These are phyloP conservation scores for Seriola dumerili DNA, from an alignment of 2,113 vertebrate genomes.

Conservation along the genomic window DNA sequence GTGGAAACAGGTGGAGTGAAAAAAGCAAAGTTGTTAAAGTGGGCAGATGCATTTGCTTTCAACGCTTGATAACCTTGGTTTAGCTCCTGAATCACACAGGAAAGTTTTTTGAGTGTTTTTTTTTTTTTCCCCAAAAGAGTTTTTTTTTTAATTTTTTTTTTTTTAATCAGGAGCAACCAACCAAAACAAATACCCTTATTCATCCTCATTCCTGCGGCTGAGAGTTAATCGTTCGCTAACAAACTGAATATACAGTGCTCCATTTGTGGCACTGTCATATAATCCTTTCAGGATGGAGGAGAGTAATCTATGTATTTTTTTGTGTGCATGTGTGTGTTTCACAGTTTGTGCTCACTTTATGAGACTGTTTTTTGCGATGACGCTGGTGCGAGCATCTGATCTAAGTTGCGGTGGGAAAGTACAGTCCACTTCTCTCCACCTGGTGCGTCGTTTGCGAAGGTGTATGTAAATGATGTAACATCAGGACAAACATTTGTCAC, in stretches of 20 bases:
- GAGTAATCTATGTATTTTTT: conserved; percentile 8
- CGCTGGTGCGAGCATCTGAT: background rate
- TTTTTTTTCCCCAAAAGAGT: background rate
- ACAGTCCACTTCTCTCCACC: background rate
- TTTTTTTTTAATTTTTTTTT: background rate
- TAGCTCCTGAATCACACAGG: background rate
- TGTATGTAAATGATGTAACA: background rate
- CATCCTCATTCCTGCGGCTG: conserved; percentile 37
- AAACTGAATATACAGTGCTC: conserved; percentile 35
- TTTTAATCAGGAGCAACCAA: conserved; percentile 33
- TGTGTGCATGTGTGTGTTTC: conserved; percentile 16
- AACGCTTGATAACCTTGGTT: background rate
- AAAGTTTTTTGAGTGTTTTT: background rate
- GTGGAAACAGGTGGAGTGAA: background rate
- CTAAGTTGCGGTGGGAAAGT: background rate
- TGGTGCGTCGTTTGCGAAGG: background rate
- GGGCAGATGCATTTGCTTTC: background rate
- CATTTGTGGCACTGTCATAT: conserved; percentile 50
- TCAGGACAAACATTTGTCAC: background rate
- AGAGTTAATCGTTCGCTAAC: conserved; percentile 48
- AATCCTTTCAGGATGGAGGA: conserved; percentile 37
- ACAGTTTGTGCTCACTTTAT: background rate
- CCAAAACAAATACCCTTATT: conserved; percentile 37
- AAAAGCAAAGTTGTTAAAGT: background rate
- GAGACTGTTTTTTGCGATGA: background rate